Evolutionary conservation across 1,140 invertebrate genomes (phyloP).

Genomic region (Zaprionus taronus): DNA sequence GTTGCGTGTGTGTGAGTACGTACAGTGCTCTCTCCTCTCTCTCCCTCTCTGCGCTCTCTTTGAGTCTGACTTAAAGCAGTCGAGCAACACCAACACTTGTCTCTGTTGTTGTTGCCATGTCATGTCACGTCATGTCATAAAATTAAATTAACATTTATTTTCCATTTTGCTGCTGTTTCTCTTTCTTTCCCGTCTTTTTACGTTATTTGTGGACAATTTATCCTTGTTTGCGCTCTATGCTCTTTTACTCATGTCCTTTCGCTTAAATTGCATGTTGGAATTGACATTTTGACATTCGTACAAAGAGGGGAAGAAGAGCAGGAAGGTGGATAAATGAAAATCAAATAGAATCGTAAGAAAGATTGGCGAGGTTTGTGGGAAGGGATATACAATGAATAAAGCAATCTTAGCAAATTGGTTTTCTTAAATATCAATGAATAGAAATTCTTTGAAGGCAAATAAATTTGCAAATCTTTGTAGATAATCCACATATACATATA

Average conservation of each 20-base stretch:
- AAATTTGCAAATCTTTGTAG: no score
- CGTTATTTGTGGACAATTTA: conserved; percentile 15
- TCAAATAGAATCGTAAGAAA: neutral
- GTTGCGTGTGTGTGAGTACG: neutral
- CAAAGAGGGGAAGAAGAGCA: neutral
- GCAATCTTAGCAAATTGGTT: neutral
- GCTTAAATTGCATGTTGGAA: conserved; percentile 7
- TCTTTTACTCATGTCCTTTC: conserved; percentile 5
- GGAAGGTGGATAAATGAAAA: neutral
- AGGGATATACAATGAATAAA: neutral
- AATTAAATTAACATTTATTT: conserved; percentile 69
- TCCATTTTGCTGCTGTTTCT: conserved; percentile 17
- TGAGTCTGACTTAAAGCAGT: conserved; percentile 1
- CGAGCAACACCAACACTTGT: neutral
- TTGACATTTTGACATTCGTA: conserved; percentile 1
- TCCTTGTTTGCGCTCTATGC: conserved; percentile 1
- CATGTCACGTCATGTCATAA: conserved; percentile 59
- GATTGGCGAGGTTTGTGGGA: neutral
- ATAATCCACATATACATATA: no score
- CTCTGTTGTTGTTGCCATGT: neutral
- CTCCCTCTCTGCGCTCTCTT: neutral
- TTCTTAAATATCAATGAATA: neutral
- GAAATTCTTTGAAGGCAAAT: neutral
- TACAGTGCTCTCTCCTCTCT: neutral
- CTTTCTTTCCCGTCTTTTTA: neutral